Conservation (phyloP, 2,888 invertebrate genomes). For the Minunthozetes semirufus region DNA sequence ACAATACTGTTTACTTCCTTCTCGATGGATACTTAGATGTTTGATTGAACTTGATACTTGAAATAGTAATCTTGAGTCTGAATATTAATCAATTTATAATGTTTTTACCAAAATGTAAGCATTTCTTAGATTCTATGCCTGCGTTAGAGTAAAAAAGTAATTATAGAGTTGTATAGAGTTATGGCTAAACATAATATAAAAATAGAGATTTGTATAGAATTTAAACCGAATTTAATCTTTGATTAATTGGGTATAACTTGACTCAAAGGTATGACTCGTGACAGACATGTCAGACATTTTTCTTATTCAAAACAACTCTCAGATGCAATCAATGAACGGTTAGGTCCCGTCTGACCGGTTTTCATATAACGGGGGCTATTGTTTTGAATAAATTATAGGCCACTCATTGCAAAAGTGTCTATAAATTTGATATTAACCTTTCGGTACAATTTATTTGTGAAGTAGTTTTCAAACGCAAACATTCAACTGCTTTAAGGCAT, state of each 20-base stretch:
- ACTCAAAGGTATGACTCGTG: too few species aligned
- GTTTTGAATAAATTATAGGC: conserved; percentile 9
- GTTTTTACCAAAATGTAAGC: too few species aligned
- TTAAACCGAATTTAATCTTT: background rate
- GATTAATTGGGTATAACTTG: background rate
- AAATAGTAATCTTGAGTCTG: too few species aligned
- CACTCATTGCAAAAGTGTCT: conserved; percentile 8
- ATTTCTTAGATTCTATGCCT: too few species aligned
- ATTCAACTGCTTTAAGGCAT: conserved; percentile 12
- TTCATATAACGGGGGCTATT: conserved; percentile 10
- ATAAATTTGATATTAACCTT: conserved; percentile 24
- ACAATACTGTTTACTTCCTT: too few species aligned
- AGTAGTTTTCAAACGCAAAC: conserved; percentile 3
- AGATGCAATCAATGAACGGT: background rate
- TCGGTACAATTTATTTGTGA: background rate
- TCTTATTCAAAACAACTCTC: background rate
- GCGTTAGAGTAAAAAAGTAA: too few species aligned
- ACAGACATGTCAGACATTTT: background rate
- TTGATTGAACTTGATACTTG: too few species aligned
- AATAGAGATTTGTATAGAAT: background rate
- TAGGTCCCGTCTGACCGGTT: conserved; percentile 17
- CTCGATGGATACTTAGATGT: too few species aligned
- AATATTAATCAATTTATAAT: too few species aligned
- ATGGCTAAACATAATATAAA: background rate
- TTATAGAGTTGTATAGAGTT: background rate